Evolutionary conservation across 2,113 vertebrate genomes (phyloP).

Genomic region (Oncorhynchus clarkii): DNA sequence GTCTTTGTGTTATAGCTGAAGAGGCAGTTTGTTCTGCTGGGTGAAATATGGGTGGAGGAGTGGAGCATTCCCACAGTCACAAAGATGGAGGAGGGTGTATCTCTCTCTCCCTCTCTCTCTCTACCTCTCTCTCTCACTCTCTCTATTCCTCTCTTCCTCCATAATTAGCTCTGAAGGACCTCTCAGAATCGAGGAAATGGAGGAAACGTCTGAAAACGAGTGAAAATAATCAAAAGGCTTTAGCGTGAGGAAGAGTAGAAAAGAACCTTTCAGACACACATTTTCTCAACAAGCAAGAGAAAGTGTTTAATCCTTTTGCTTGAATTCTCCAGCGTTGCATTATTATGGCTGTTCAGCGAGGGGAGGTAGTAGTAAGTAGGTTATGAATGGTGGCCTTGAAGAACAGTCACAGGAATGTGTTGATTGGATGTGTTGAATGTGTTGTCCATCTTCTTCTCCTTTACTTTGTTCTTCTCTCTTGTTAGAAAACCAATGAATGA

Average conservation of each 20-base stretch:
- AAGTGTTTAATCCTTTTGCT: neutral
- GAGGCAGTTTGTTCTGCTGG: neutral
- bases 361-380: no score
- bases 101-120: constrained; percentile 1
- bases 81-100: constrained; percentile 4
- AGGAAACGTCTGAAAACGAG: constrained; percentile 27
- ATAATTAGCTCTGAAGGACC: constrained; percentile 31
- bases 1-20: constrained; percentile 25
- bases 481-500: no score
- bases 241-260: constrained; percentile 12
- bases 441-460: neutral
- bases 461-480: no score
- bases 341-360: neutral
- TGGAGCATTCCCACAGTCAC: constrained; percentile 30
- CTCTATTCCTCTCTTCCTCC: constrained; percentile 2
- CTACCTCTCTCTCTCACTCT: constrained; percentile 2
- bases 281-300: neutral
- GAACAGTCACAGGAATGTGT: neutral
- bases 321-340: neutral
- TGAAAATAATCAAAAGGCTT: constrained; percentile 29
- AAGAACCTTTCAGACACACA: constrained; percentile 31
- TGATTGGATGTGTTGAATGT: neutral
- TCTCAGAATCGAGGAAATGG: constrained; percentile 38
- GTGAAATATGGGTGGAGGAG: constrained; percentile 14
- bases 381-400: constrained; percentile 2